A percentile compares a stretch with the other conserved stretches of the same genome.
phyloP scores from a whole-genome alignment of 2,888 invertebrate species.

The Diarsia mendica region DNA sequence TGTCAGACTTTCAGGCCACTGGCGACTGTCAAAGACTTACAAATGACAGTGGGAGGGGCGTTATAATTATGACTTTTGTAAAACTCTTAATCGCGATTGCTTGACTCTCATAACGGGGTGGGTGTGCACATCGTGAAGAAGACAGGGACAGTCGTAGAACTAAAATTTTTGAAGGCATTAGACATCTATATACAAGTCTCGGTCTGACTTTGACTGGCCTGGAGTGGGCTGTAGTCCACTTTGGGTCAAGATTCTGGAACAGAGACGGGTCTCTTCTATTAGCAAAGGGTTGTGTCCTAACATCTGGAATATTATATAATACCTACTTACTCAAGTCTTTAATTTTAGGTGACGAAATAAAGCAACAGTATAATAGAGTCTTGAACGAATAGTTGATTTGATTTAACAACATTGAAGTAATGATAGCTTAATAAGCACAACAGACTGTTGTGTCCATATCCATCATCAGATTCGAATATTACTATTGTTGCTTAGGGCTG shows the following conservation, averaged over 20 bases:
- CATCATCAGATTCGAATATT: constrained; percentile 59
- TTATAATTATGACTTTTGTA: not conserved
- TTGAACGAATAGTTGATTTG: constrained; percentile 39
- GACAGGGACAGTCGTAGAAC: not conserved
- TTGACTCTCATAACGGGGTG: no score
- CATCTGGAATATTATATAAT: no score
- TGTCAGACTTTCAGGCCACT: not conserved
- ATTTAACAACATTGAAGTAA: constrained; percentile 51
- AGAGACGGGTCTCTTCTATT: not conserved
- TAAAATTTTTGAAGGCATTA: no score
- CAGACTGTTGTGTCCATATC: constrained; percentile 59
- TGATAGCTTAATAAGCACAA: constrained; percentile 64
- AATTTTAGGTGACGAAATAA: constrained; percentile 16
- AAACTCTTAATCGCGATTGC: no score
- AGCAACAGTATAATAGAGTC: constrained; percentile 22
- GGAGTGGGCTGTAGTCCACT: no score
- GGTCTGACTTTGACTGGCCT: no score
- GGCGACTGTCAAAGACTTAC: not conserved
- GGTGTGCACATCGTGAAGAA: not conserved
- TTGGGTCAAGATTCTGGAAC: no score
- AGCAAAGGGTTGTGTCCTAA: not conserved
- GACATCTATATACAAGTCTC: no score
- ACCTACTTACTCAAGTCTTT: constrained; percentile 11
- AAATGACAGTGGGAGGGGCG: not conserved
- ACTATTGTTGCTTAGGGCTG: constrained; percentile 60